Conservation (phyloP, 2,797 vertebrate genomes). For the Rhinella marina region DNA sequence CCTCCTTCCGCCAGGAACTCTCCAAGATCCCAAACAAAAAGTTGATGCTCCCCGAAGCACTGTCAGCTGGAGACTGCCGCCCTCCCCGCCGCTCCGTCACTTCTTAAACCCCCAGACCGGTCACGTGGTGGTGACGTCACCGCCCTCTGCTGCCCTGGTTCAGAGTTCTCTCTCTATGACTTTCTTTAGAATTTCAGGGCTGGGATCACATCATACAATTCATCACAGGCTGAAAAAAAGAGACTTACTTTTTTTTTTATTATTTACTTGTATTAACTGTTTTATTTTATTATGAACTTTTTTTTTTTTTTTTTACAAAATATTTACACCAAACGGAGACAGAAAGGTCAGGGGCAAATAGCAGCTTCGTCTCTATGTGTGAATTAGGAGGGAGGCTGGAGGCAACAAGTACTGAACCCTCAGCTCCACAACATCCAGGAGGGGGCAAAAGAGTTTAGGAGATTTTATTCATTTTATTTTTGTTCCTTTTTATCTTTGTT, state of each 20-base stretch:
- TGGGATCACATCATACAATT: not conserved
- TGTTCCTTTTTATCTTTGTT: not conserved
- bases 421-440: not conserved
- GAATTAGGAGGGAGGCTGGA: too few relatives aligned
- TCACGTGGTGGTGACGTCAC: conserved; percentile 77
- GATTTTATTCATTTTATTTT: not conserved
- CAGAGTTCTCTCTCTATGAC: not conserved
- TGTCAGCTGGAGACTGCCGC: conserved; percentile 10
- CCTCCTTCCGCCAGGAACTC: conserved; percentile 4
- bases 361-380: too few relatives aligned
- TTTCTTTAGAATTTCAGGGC: not conserved
- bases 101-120: conserved; percentile 45
- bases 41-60: not conserved
- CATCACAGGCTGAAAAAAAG: not conserved
- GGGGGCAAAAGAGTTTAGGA: not conserved
- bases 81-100: conserved; percentile 23
- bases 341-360: too few relatives aligned
- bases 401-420: too few relatives aligned
- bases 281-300: not conserved
- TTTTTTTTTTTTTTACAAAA: not conserved
- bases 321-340: too few relatives aligned
- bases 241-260: not conserved
- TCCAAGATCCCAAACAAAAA: not conserved
- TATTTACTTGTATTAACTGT: not conserved
- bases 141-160: conserved; percentile 66